These are phyloP conservation scores for Sarcophaga caerulescens DNA, from an alignment of 2,888 invertebrate species.

Conservation along the genomic window DNA sequence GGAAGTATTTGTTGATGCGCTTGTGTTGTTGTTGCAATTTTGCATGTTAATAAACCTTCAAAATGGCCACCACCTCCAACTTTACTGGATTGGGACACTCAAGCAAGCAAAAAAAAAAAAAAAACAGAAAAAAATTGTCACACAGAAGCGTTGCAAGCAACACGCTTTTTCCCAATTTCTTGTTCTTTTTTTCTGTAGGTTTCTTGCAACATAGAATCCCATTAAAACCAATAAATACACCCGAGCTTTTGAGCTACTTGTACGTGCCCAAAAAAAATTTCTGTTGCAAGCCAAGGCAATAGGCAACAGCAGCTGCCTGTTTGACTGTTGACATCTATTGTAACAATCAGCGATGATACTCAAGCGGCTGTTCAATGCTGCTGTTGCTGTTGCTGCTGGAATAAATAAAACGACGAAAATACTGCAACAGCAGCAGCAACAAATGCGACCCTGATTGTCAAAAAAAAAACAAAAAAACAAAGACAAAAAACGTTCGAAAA, in stretches of 20 bases:
- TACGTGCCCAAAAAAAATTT: background rate
- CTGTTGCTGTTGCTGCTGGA: background rate
- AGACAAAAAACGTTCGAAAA: conserved; percentile 39
- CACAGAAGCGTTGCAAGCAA: conserved; percentile 64
- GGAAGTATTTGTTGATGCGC: background rate
- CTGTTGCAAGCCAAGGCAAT: background rate
- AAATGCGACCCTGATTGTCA: conserved; percentile 59
- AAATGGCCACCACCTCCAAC: conserved; percentile 44
- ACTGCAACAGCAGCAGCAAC: conserved; percentile 18
- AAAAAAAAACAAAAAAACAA: conserved; percentile 41
- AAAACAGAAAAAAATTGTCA: conserved; percentile 52
- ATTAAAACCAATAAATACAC: background rate
- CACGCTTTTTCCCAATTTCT: conserved; percentile 33
- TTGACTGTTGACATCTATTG: conserved; percentile 62
- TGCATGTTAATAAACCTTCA: conserved; percentile 45
- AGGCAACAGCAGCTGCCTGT: conserved; percentile 33
- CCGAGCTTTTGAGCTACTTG: background rate
- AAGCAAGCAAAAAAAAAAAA: too few species aligned
- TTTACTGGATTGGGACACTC: background rate
- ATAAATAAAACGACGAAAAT: conserved; percentile 18
- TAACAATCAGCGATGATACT: conserved; percentile 58
- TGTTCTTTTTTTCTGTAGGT: background rate
- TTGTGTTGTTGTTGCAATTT: conserved; percentile 14
- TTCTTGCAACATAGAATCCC: background rate
- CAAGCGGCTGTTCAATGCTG: too few species aligned